Evolutionary conservation across 2,113 vertebrate genomes (phyloP).

Genomic region (Ictalurus furcatus): DNA sequence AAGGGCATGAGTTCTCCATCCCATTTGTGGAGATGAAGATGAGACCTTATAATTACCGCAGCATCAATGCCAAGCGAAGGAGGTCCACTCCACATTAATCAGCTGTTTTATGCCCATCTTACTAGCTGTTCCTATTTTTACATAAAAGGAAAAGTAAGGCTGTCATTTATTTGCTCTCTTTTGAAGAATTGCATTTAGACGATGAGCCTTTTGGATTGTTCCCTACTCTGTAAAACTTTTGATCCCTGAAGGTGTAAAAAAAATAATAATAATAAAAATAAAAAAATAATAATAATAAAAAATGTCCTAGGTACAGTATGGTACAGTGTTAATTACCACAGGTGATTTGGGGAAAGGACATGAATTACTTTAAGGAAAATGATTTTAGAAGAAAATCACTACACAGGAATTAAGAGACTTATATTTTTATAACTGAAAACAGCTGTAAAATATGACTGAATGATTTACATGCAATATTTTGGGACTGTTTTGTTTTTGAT

Average conservation of each 20-base stretch:
- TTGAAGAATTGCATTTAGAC: constrained; percentile 35
- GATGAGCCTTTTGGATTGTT: constrained; percentile 25
- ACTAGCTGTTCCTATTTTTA: constrained; percentile 57
- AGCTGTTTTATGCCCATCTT: neutral
- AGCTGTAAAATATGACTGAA: constrained; percentile 33
- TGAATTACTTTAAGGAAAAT: constrained; percentile 58
- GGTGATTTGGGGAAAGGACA: constrained; percentile 10
- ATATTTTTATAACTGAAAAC: constrained; percentile 77
- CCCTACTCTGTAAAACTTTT: constrained; percentile 47
- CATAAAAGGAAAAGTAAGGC: constrained; percentile 59
- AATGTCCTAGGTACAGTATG: constrained; percentile 22
- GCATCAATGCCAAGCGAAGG: constrained; percentile 82
- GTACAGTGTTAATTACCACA: constrained; percentile 18
- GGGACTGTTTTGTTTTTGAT: constrained; percentile 11
- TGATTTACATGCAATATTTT: constrained; percentile 12
- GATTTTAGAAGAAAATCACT: constrained; percentile 67
- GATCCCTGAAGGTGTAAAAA: constrained; percentile 54
- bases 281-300: constrained; percentile 12
- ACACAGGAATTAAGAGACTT: constrained; percentile 72
- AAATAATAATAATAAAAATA: neutral
- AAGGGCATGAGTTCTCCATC: constrained; percentile 97
- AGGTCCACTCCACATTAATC: constrained; percentile 81
- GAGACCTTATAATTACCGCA: constrained; percentile 88
- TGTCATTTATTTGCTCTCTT: constrained; percentile 68
- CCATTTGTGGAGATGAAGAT: constrained; percentile 99